Evolutionary conservation across 2,888 invertebrate species (phyloP).

Genomic region (Ecliptopera silaceata): DNA sequence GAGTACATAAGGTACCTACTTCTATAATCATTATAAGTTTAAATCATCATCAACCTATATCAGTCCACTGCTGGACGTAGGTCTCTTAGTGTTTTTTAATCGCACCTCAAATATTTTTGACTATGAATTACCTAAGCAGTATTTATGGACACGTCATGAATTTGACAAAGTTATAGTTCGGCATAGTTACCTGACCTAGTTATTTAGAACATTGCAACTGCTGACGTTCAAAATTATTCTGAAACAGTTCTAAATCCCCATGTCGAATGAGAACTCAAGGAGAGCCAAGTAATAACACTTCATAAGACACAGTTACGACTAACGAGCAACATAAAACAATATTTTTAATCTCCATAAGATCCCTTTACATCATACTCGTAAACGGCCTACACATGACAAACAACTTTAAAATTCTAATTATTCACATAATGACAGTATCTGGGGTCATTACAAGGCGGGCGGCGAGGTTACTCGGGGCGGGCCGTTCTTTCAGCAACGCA

Average conservation of each 20-base stretch:
- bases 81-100: no score
- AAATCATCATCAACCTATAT: no score
- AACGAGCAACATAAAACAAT: constrained; percentile 26
- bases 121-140: no score
- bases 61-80: no score
- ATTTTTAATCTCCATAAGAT: constrained; percentile 35
- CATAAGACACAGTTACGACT: constrained; percentile 30
- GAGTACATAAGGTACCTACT: no score
- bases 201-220: no score
- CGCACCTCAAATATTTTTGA: no score
- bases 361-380: constrained; percentile 47
- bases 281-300: constrained; percentile 21
- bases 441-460: constrained; percentile 46
- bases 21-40: no score
- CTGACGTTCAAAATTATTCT: no score
- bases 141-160: no score
- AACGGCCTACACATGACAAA: constrained; percentile 53
- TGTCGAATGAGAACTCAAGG: constrained; percentile 3
- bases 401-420: constrained; percentile 57
- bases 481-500: constrained; percentile 56
- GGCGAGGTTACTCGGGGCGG: constrained; percentile 49
- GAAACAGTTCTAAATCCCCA: neutral
- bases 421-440: constrained; percentile 53
- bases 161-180: no score
- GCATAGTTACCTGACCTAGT: no score